Evolutionary conservation across 2,888 invertebrate genomes (phyloP), one percentile per base, ranked within the genome.

Genomic region (Melinaea menophilus): DNA sequence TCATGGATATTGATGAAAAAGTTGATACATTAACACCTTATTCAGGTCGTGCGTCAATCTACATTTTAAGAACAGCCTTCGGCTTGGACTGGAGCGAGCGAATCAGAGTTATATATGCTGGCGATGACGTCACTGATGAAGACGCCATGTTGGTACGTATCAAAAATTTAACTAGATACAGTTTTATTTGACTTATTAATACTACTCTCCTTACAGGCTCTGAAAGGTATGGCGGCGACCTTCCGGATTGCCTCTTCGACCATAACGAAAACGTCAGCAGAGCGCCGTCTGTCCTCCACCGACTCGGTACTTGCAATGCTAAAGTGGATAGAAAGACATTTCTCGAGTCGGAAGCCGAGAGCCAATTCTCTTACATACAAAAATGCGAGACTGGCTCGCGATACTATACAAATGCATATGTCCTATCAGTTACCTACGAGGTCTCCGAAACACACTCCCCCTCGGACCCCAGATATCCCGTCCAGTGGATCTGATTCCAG

Each of bases 171-270:
- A 31, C 9, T 13, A 4, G 5, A 47, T 12, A 13, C 2, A 12
- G 4, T 48, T 22, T 5, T 48, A 5, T 2, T 48, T 4, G n/a
- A 48, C 4, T 48, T 48, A 12, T 48, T 5, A n/a, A 56, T 45
- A 31, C 31, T 9, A 9, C 11, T 61, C 51, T 48, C 5, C 35
- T 37, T 41, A 37, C 79, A 97, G 96, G 96, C 97, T 0, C 88
- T 97, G 63, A 97, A 97, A 91, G 97, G 97, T 82, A 97, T 97
- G 96, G 97, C 97, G 0, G 95, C 96, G 1, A 97, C 97, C 3
- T 97, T 97, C 92, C 94, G 97, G 59, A 96, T 97, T 9, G 95
- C 96, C 0, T 95, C 96, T 0, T 96, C 96, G 0, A 93, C 94
- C 77, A 96, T 97, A 74, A 95, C 95, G 4, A 95, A 95, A 77